Percentiles rank a stretch among this genome's conserved stretches.
Conservation (phyloP, 2,888 invertebrate genomes). For the Drosophila percnosoma region DNA sequence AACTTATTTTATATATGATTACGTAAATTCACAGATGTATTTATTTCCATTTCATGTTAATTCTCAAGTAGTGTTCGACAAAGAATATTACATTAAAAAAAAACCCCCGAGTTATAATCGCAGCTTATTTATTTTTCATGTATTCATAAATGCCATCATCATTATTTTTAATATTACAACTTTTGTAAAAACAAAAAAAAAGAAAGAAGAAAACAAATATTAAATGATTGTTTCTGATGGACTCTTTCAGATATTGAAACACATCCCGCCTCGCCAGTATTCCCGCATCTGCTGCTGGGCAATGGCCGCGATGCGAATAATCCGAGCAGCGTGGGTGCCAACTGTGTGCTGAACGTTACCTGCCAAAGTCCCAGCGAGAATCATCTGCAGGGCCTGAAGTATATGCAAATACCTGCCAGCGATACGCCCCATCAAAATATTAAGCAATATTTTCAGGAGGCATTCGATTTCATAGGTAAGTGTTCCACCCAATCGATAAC, state of each 20-base stretch:
- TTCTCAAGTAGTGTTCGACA: neutral
- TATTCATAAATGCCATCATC: neutral
- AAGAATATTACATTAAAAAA: neutral
- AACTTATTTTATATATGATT: neutral
- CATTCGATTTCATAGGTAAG: conserved; percentile 94
- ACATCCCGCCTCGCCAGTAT: conserved; percentile 90
- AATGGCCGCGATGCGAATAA: conserved; percentile 93
- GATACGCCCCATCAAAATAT: conserved; percentile 94
- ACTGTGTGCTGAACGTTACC: conserved; percentile 93
- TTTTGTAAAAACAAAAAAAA: neutral
- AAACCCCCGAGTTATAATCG: neutral
- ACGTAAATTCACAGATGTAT: no score
- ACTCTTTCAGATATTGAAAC: conserved; percentile 88
- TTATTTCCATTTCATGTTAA: neutral
- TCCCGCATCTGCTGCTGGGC: conserved; percentile 92
- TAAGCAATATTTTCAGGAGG: conserved; percentile 94
- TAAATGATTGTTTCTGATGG: neutral
- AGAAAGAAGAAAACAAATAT: neutral
- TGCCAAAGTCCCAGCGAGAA: conserved; percentile 88
- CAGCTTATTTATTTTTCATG: neutral
- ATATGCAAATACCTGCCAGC: conserved; percentile 92
- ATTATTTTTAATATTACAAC: neutral
- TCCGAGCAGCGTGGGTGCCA: conserved; percentile 89
- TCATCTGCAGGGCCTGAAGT: conserved; percentile 89
- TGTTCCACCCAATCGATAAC: conserved; percentile 40